Evolutionary conservation across 2,888 invertebrate genomes (phyloP).

Genomic region (Drosophila barbarae): DNA sequence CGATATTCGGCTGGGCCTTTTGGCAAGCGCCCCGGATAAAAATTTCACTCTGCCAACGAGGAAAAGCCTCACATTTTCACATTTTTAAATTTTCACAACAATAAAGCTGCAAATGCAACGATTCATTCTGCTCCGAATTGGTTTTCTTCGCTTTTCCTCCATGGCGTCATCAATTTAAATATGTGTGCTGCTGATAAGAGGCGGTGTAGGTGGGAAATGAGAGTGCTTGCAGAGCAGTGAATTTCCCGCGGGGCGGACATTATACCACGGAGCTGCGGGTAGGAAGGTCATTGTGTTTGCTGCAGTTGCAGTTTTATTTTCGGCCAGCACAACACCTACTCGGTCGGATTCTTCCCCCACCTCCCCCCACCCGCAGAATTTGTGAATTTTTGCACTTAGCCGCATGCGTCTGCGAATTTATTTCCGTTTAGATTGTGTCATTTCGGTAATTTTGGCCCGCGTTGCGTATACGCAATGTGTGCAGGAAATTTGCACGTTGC

Average conservation of each 20-base stretch:
- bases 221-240: conserved; percentile 12
- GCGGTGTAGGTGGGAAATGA: conserved; percentile 14
- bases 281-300: conserved; percentile 66
- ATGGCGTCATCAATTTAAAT: conserved; percentile 69
- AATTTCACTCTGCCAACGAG: conserved; percentile 62
- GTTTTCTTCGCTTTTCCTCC: conserved; percentile 18
- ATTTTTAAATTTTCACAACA: conserved; percentile 33
- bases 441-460: conserved; percentile 66
- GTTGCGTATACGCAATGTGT: conserved; percentile 64
- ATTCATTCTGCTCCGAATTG: conserved; percentile 4
- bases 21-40: conserved; percentile 51
- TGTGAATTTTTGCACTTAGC: conserved; percentile 52
- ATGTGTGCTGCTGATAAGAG: conserved; percentile 45
- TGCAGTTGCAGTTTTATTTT: conserved; percentile 55
- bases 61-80: conserved; percentile 55
- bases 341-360: not conserved
- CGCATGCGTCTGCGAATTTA: conserved; percentile 60
- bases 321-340: conserved; percentile 17
- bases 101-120: conserved; percentile 37
- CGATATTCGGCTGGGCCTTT: conserved; percentile 44
- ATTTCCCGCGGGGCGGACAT: conserved; percentile 12
- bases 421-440: conserved; percentile 75
- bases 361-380: not conserved
- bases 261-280: conserved; percentile 45
- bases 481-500: conserved; percentile 21